phyloP scores from a whole-genome alignment of 2,888 invertebrate species.

The Lepidocyrtoides sp. region DNA sequence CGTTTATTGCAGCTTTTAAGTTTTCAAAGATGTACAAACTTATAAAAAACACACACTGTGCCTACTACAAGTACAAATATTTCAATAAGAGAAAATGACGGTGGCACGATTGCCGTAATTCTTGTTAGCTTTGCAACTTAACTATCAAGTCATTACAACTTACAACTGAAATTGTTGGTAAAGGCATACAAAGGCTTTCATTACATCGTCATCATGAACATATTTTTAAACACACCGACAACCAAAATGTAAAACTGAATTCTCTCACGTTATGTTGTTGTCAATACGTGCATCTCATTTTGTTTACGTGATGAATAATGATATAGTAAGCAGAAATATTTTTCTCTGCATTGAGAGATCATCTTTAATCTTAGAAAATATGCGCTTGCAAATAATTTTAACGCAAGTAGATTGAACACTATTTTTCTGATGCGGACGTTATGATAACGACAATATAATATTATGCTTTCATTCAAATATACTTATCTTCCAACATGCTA shows the following conservation, averaged over 20 bases:
- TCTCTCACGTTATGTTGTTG: constrained; percentile 37
- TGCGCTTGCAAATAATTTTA: background rate
- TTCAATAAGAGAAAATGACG: background rate
- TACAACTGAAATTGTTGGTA: background rate
- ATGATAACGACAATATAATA: background rate
- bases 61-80: no score
- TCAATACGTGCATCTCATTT: constrained; percentile 33
- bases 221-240: background rate
- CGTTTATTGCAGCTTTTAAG: background rate
- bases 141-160: constrained; percentile 2
- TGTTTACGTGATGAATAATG: background rate
- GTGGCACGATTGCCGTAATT: background rate
- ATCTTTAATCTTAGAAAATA: background rate
- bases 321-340: background rate
- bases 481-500: background rate
- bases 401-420: background rate
- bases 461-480: background rate
- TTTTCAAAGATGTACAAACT: background rate
- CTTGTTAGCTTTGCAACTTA: background rate
- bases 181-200: background rate
- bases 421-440: background rate
- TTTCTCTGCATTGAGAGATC: background rate
- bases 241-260: background rate
- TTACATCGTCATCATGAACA: background rate
- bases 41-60: no score